phyloP scores from a whole-genome alignment of 2,797 vertebrate genomes.

The Esox lucius region DNA sequence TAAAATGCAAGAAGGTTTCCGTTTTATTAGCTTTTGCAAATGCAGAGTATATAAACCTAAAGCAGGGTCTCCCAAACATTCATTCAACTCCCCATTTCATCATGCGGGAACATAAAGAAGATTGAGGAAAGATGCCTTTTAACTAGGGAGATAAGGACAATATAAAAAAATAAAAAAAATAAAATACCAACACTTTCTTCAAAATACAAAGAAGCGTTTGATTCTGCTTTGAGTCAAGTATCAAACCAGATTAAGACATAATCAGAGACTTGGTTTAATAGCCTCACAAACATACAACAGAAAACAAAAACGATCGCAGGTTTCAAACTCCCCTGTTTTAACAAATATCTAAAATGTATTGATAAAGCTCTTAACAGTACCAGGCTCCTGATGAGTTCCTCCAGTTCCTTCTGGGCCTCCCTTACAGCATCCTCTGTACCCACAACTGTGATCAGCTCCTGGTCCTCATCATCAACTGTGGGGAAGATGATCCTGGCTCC shows the following conservation, averaged over 20 bases:
- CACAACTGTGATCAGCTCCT: conserved; percentile 95
- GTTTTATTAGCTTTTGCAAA: background rate
- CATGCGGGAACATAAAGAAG: too few species aligned
- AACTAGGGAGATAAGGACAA: background rate
- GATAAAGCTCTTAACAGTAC: conserved; percentile 59
- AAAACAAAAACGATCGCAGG: background rate
- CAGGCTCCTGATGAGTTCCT: conserved; percentile 91
- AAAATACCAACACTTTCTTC: background rate
- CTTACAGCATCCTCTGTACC: conserved; percentile 94
- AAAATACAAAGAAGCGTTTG: background rate
- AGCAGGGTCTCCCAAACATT: background rate
- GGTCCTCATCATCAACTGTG: conserved; percentile 90
- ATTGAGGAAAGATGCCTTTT: too few species aligned
- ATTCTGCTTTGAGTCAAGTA: background rate
- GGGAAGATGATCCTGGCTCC: conserved; percentile 97
- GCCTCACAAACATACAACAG: background rate
- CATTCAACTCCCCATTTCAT: too few species aligned
- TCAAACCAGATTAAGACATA: too few species aligned
- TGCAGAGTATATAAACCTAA: background rate
- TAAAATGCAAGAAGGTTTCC: background rate
- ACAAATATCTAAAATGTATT: background rate
- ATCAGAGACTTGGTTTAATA: too few species aligned
- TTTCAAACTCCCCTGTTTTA: background rate
- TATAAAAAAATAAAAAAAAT: background rate
- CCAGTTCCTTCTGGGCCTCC: conserved; percentile 92